Conservation (phyloP, 2,797 vertebrate genomes). For the Champsocephalus gunnari region DNA sequence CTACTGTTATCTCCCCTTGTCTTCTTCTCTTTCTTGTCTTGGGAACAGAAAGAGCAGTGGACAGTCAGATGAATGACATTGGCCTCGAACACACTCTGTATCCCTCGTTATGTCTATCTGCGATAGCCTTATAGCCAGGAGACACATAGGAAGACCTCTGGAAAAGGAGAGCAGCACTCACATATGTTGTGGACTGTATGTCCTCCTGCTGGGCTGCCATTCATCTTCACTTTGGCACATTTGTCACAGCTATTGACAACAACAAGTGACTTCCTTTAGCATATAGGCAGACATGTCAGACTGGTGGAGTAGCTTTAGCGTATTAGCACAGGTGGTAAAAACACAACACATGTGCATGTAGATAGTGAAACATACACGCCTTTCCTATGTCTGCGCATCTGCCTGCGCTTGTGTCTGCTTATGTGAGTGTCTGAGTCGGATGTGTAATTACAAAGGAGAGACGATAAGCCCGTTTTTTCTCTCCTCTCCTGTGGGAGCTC, state of each 20-base stretch:
- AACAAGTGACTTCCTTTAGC: slow-evolving; percentile 38
- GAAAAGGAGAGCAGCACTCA: slow-evolving; percentile 23
- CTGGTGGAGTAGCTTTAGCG: slow-evolving; percentile 1
- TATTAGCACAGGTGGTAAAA: slow-evolving; percentile 32
- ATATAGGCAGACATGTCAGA: slow-evolving; percentile 22
- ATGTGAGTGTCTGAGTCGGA: slow-evolving; percentile 62
- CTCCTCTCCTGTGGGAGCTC: slow-evolving; percentile 80
- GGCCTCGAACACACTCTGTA: slow-evolving; percentile 51
- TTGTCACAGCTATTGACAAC: slow-evolving; percentile 37
- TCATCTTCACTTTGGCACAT: slow-evolving; percentile 50
- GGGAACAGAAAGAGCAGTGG: slow-evolving; percentile 42
- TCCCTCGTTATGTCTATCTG: slow-evolving; percentile 52
- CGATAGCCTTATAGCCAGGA: slow-evolving; percentile 38
- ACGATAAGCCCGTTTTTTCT: slow-evolving; percentile 77
- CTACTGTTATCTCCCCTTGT: slow-evolving; percentile 6
- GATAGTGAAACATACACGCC: slow-evolving; percentile 33
- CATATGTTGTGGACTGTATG: slow-evolving; percentile 33
- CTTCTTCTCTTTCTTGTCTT: slow-evolving; percentile 11
- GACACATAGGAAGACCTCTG: slow-evolving; percentile 6
- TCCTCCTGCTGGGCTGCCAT: slow-evolving; percentile 36
- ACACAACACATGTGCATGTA: slow-evolving; percentile 38
- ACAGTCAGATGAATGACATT: slow-evolving; percentile 72
- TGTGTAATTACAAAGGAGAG: slow-evolving; percentile 86
- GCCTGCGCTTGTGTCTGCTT: slow-evolving; percentile 60
- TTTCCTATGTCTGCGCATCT: slow-evolving; percentile 57